Percentiles rank a stretch among this genome's conserved stretches.
Conservation (phyloP, 1,140 invertebrate species). For the Euura lappo region DNA sequence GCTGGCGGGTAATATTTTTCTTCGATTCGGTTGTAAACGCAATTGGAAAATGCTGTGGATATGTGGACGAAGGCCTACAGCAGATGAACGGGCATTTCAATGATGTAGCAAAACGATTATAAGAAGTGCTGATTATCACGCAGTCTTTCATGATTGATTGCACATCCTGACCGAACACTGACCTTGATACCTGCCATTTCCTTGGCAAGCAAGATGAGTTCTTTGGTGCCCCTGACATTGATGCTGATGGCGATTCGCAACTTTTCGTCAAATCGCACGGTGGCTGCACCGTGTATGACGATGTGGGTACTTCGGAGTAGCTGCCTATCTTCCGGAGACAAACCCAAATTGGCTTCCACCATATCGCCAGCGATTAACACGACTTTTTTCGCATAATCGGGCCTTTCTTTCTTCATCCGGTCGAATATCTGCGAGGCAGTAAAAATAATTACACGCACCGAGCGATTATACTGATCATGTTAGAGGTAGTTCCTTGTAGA, state of each 20-base stretch:
- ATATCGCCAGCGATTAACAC: conserved; percentile 69
- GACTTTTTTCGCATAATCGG: conserved; percentile 61
- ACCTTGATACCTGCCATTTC: conserved; percentile 73
- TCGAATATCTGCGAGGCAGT: conserved; percentile 59
- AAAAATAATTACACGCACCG: neutral
- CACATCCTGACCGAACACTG: conserved; percentile 23
- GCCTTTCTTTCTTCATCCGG: conserved; percentile 50
- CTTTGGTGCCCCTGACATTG: conserved; percentile 68
- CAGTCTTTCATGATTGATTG: neutral
- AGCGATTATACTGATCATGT: neutral
- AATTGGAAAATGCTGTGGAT: conserved; percentile 76
- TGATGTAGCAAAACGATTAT: neutral
- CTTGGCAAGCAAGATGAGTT: conserved; percentile 66
- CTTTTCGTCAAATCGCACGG: conserved; percentile 85
- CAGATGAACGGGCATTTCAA: neutral
- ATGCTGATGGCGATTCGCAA: conserved; percentile 68
- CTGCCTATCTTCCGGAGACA: conserved; percentile 60
- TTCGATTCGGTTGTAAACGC: conserved; percentile 64
- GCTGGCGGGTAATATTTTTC: conserved; percentile 65
- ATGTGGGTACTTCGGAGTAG: conserved; percentile 63
- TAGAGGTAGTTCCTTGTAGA: neutral
- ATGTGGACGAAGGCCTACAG: conserved; percentile 55
- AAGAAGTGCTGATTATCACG: neutral
- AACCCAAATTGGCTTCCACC: conserved; percentile 61
- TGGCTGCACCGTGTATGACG: conserved; percentile 90